Percentiles rank a stretch among this genome's conserved stretches.
These are phyloP conservation scores for Stenodera caucasica DNA, from an alignment of 2,888 invertebrate species.

Conservation along the genomic window DNA sequence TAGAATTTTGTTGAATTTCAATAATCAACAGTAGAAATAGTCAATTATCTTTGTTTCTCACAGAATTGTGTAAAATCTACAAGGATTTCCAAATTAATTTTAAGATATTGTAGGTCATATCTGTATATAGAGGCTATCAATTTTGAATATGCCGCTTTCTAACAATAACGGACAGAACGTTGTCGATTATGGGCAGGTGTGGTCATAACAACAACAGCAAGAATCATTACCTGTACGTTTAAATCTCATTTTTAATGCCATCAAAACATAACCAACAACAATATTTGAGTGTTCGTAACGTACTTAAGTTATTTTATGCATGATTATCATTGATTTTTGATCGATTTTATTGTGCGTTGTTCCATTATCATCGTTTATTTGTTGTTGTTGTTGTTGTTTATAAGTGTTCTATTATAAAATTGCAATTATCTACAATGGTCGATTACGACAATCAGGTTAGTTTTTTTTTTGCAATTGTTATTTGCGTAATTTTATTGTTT, in stretches of 20 bases:
- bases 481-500: neutral
- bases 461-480: neutral
- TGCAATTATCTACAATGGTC: slow-evolving; percentile 12
- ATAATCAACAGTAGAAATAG: neutral
- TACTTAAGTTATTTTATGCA: neutral
- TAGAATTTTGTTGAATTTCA: neutral
- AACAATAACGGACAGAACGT: neutral
- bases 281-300: neutral
- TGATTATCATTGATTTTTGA: neutral
- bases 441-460: slow-evolving; percentile 22
- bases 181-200: slow-evolving; percentile 21
- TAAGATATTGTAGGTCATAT: slow-evolving; percentile 8
- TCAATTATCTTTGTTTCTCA: neutral
- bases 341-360: neutral
- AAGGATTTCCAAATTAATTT: neutral
- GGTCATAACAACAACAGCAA: slow-evolving; percentile 20
- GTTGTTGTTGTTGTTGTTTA: too few species aligned
- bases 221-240: slow-evolving; percentile 13
- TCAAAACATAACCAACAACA: slow-evolving; percentile 29
- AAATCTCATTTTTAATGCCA: slow-evolving; percentile 25
- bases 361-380: neutral
- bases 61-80: neutral
- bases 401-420: too few species aligned
- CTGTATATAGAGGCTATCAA: neutral
- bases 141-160: slow-evolving; percentile 22